These are phyloP conservation scores for Tyrophagus putrescentiae DNA, from an alignment of 1,140 invertebrate species.

Conservation along the genomic window DNA sequence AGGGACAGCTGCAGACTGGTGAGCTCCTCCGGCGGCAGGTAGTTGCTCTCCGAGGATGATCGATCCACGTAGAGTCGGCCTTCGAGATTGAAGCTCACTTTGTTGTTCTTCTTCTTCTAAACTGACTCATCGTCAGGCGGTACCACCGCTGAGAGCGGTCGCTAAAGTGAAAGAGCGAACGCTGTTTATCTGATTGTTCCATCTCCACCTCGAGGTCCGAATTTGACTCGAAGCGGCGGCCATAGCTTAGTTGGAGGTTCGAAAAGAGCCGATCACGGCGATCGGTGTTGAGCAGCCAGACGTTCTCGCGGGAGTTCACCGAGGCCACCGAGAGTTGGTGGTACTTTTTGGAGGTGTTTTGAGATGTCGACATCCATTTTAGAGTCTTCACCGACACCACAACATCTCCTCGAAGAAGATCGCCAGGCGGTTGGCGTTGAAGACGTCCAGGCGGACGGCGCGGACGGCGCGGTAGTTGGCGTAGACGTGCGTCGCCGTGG, in stretches of 20 bases:
- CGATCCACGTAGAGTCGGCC: too few relatives aligned
- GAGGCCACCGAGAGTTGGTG: slow-evolving; percentile 36
- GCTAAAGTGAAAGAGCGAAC: too few relatives aligned
- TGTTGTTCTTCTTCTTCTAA: too few relatives aligned
- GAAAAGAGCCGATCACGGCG: not conserved
- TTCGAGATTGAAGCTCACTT: too few relatives aligned
- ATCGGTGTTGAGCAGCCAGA: slow-evolving; percentile 18
- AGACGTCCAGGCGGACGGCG: slow-evolving; percentile 50
- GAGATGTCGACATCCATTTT: slow-evolving; percentile 28
- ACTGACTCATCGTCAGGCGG: too few relatives aligned
- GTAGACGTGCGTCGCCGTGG: slow-evolving; percentile 64
- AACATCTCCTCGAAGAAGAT: slow-evolving; percentile 48
- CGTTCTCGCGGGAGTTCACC: slow-evolving; percentile 42
- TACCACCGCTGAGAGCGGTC: too few relatives aligned
- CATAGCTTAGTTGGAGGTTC: not conserved
- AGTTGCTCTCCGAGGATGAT: too few relatives aligned
- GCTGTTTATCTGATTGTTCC: not conserved
- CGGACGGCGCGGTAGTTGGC: slow-evolving; percentile 73
- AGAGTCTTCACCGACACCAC: too few relatives aligned
- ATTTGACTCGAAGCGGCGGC: not conserved
- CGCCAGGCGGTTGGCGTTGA: slow-evolving; percentile 60
- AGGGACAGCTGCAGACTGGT: too few relatives aligned
- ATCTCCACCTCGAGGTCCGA: not conserved
- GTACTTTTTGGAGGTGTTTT: slow-evolving; percentile 22
- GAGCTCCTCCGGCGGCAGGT: too few relatives aligned